These are phyloP conservation scores for Neodiprion virginianus DNA, from an alignment of 1,140 invertebrate species.

Conservation along the genomic window DNA sequence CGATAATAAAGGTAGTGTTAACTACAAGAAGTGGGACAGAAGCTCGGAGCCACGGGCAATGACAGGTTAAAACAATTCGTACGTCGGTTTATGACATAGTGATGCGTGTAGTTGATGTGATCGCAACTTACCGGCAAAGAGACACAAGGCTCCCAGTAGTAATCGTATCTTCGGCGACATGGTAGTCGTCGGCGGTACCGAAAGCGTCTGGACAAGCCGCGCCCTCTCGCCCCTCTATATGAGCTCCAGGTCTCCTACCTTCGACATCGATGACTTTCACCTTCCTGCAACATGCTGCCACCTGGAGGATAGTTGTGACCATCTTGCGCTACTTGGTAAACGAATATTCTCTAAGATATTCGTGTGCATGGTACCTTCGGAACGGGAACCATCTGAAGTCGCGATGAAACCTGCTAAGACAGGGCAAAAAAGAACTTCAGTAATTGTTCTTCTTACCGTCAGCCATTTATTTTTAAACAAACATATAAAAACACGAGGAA, in stretches of 20 bases:
- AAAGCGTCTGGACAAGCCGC: conserved; percentile 62
- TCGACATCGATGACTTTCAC: conserved; percentile 53
- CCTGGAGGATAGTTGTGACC: conserved; percentile 27
- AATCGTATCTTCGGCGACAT: conserved; percentile 58
- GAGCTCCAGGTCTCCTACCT: conserved; percentile 57
- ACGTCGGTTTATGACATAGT: background rate
- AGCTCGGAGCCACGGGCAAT: too few species aligned
- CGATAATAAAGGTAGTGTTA: too few species aligned
- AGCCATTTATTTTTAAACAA: too few species aligned
- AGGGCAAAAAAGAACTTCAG: background rate
- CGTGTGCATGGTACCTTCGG: too few species aligned
- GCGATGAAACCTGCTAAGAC: background rate
- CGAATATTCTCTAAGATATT: too few species aligned
- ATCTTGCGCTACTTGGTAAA: too few species aligned
- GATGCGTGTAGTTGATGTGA: conserved; percentile 9
- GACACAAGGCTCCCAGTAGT: conserved; percentile 51
- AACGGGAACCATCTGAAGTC: too few species aligned
- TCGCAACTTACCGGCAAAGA: conserved; percentile 54
- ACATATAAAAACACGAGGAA: too few species aligned
- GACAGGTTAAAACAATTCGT: too few species aligned
- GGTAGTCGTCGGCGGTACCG: conserved; percentile 53
- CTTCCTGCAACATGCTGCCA: conserved; percentile 58
- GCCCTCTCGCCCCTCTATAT: conserved; percentile 64
- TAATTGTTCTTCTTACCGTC: too few species aligned
- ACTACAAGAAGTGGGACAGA: too few species aligned